A percentile compares a stretch with the other conserved stretches of the same genome.
Evolutionary conservation across 2,888 invertebrate genomes (phyloP).

Genomic region (Ormia ochracea): DNA sequence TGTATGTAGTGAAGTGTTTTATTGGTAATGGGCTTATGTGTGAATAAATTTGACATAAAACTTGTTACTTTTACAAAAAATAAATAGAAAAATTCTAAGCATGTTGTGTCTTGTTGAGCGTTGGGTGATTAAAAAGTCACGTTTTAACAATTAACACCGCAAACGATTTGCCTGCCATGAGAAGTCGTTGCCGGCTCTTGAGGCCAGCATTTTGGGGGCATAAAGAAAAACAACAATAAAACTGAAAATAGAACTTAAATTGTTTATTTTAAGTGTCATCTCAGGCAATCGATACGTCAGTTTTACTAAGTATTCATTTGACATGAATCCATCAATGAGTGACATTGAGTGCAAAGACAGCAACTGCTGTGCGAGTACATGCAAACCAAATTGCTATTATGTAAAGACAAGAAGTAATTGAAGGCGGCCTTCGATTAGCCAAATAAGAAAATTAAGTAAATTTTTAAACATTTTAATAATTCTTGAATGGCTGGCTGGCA

Average conservation of each 20-base stretch:
- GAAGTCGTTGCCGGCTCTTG: neutral
- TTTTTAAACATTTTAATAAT: too few species aligned
- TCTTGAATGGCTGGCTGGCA: too few species aligned
- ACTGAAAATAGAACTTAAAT: neutral
- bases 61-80: neutral
- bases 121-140: conserved; percentile 15
- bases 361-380: too few species aligned
- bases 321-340: conserved; percentile 52
- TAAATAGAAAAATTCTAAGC: neutral
- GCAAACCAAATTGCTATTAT: too few species aligned
- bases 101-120: too few species aligned
- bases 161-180: conserved; percentile 1
- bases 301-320: conserved; percentile 28
- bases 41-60: neutral
- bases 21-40: neutral
- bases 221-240: neutral
- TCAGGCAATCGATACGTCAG: conserved; percentile 8
- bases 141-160: conserved; percentile 29
- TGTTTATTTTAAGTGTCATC: conserved; percentile 22
- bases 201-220: neutral
- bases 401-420: too few species aligned
- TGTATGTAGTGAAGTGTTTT: neutral
- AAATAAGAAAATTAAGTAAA: too few species aligned
- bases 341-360: neutral
- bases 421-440: too few species aligned